Base-by-base conservation (phyloP, 2,113 vertebrate species). In the Onychorhynchus coronatus region DNA sequence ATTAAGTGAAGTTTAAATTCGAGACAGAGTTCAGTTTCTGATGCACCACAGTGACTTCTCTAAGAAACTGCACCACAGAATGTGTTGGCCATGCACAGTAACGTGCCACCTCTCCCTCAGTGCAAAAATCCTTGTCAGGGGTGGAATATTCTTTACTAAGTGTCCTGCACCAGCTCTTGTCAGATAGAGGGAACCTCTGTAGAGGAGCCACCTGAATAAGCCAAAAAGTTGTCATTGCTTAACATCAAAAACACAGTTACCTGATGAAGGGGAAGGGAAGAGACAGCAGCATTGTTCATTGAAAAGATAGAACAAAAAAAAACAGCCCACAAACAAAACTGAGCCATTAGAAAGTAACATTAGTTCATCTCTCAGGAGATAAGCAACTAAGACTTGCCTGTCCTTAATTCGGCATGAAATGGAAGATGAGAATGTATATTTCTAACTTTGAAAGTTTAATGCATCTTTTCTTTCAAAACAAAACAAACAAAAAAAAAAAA, bases 71-170 rank as follows among this genome's bases (percentile, higher is more conserved):
- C 65, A 77, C 8, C 5, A 0, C 39, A 55, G 47, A 56, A 89
- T 4, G 8, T 20, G 19, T 11, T 78, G 50, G 18, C 35, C 10
- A 24, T 0, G 0, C 47, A 68, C 9, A 59, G 25, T 8, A 11
- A 22, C 0, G 0, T 44, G 22, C 19, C 88, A 80, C 42, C 33
- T 66, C 44, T 14, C 22, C 13, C 4, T 15, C 30, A 21, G 12
- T 13, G 20, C 44, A 84, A 59, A 79, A 44, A 61, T 13, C 16
- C 41, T 80, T 66, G 35, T 52, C 70, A 75, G 25, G 49, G 11
- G 18, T 72, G 41, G 50, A 35, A 78, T 66, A 23, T 24, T n/a
- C 46, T 55, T 44, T 49, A 56, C 20, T 73, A 77, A n/a, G 3
- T 6, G 52, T 6, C 7, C 41, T 20, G 11, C 24, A 44, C 23